Evolutionary conservation across 2,888 invertebrate species (phyloP), one percentile per base, ranked within the genome.

Genomic region (Amblyjoppa fuscipennis): DNA sequence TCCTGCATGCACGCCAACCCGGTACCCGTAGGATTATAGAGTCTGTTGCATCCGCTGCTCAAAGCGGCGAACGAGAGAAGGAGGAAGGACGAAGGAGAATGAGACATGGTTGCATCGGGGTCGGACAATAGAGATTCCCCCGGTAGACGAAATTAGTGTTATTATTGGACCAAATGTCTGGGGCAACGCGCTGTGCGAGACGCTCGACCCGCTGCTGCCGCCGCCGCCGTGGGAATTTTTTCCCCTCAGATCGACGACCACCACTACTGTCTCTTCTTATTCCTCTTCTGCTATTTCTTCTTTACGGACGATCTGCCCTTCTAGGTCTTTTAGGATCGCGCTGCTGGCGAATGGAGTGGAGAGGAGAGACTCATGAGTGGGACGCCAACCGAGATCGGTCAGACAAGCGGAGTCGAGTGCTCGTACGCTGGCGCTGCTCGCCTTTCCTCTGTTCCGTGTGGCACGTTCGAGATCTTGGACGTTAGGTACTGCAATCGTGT

Each of bases 121-220:
- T 88, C 89, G 91, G 89, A 93, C 93, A 93, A 93, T 93, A 92
- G 92, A 91, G 86, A 83, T 92, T 93, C 92, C 93, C 92, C 91
- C 90, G 91, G 92, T 92, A 91, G 91, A 91, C 92, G 89, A 92
- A 93, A 93, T 93, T 93, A 93, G 93, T 93, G 91, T 93, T 93
- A 93, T 93, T 93, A 93, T 93, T 93, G 93, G 93, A 92, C 93
- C 93, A 93, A 93, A 93, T 93, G 93, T 93, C 93, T 91, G 93
- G 91, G 91, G 89, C 90, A 90, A 89, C 87, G 91, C 74, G 80
- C 83, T 83, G 34, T 77, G 71, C 80, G 85, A 86, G 80, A 80
- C 68, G 76, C 75, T 74, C 80, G 70, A 69, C 41, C 83, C 68
- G 76, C 64, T 78, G 71, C 64, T 78, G 75, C 64, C 81, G 71